These are phyloP conservation scores for Limnephilus marmoratus DNA, from an alignment of 2,888 invertebrate species.

Conservation along the genomic window DNA sequence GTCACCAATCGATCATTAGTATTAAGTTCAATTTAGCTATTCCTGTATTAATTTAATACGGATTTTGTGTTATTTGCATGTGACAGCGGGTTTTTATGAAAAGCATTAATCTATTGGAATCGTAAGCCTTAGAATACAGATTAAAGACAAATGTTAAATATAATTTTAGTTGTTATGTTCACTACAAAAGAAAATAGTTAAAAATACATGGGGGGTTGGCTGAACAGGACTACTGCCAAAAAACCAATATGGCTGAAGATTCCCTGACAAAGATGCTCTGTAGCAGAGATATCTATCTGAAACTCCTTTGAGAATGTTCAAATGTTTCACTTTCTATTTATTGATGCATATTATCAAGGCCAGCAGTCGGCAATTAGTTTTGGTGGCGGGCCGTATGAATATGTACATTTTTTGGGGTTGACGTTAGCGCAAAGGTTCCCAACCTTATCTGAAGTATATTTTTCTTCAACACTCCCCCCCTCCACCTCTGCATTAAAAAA, in stretches of 20 bases:
- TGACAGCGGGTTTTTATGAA: neutral
- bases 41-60: neutral
- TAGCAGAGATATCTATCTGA: neutral
- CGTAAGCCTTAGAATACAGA: neutral
- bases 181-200: neutral
- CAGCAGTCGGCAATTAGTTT: no score
- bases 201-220: neutral
- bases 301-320: neutral
- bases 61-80: neutral
- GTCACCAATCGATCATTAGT: slow-evolving; percentile 42
- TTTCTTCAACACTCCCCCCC: no score
- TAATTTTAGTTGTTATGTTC: neutral
- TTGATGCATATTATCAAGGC: neutral
- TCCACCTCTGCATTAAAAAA: no score
- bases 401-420: no score
- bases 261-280: neutral
- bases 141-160: neutral
- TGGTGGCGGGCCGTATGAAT: no score
- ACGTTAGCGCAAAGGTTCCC: no score
- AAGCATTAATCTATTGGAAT: neutral
- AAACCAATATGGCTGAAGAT: neutral
- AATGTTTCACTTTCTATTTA: neutral
- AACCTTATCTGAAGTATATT: no score
- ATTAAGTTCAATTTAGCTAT: slow-evolving; percentile 6
- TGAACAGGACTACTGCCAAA: neutral